Evolutionary conservation across 1,140 invertebrate genomes (phyloP).

Genomic region (Oedothorax gibbosus): DNA sequence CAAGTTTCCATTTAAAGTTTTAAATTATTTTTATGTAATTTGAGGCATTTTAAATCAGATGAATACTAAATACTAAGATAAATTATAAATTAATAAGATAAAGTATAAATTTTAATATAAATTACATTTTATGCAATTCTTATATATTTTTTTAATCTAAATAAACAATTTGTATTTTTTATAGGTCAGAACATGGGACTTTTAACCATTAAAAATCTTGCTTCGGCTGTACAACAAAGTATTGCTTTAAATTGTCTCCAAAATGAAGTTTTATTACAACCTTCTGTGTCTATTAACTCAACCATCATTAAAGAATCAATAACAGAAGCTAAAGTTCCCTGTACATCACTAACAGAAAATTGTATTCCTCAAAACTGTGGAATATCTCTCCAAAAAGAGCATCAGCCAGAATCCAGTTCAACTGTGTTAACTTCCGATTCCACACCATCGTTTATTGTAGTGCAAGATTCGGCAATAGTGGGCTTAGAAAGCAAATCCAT

Average conservation of each 20-base stretch:
- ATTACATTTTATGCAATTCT: no score
- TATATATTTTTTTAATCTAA: not conserved
- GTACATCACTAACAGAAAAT: constrained; percentile 22
- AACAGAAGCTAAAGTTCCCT: constrained; percentile 13
- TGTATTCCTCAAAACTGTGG: constrained; percentile 11
- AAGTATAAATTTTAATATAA: no score
- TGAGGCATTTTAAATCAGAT: no score
- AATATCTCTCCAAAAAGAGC: constrained; percentile 18
- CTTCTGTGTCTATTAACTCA: constrained; percentile 2
- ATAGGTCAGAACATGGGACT: not conserved
- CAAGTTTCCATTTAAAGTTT: no score
- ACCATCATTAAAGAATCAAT: constrained; percentile 5
- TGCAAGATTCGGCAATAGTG: constrained; percentile 17
- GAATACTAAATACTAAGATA: not conserved
- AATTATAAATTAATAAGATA: no score
- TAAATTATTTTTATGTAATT: no score
- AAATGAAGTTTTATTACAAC: not conserved
- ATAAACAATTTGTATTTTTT: not conserved
- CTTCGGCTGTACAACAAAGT: not conserved
- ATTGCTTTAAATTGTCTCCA: not conserved
- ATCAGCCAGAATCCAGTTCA: constrained; percentile 15
- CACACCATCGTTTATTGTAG: constrained; percentile 2
- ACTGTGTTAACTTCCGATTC: constrained; percentile 19
- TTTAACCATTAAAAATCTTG: not conserved
- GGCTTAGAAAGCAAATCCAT: constrained; percentile 23